A percentile compares a stretch with the other conserved stretches of the same genome.
These are phyloP conservation scores for Agonum fuliginosum DNA, from an alignment of 2,888 invertebrate species.

Conservation along the genomic window DNA sequence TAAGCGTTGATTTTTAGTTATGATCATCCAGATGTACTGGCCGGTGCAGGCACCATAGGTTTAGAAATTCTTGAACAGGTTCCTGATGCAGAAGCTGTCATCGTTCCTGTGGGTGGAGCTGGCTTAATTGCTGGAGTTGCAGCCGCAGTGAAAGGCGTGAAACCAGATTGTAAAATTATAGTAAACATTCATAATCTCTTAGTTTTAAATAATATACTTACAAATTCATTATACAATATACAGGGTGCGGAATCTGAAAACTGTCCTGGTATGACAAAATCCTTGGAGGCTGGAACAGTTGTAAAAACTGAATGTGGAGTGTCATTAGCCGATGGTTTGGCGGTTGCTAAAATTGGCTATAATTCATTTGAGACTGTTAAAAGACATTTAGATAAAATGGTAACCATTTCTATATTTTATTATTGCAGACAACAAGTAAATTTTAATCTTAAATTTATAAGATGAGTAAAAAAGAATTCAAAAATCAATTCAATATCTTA, in stretches of 20 bases:
- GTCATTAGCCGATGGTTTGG: constrained; percentile 82
- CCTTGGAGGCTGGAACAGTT: constrained; percentile 76
- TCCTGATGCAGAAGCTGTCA: constrained; percentile 88
- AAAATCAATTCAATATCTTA: too few species aligned
- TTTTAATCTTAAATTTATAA: too few species aligned
- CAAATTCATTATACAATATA: background rate
- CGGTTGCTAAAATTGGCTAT: constrained; percentile 81
- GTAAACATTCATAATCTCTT: too few species aligned
- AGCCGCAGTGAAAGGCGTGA: constrained; percentile 89
- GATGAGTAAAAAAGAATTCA: too few species aligned
- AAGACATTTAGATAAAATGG: constrained; percentile 81
- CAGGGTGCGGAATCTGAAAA: constrained; percentile 93
- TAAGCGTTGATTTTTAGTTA: constrained; percentile 77
- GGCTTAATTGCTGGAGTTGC: constrained; percentile 94
- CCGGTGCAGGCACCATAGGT: constrained; percentile 96
- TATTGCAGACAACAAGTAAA: too few species aligned
- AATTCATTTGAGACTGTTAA: constrained; percentile 81
- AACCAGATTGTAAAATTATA: constrained; percentile 88
- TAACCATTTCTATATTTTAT: too few species aligned
- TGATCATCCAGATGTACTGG: constrained; percentile 96
- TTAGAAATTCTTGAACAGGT: constrained; percentile 95
- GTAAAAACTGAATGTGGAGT: constrained; percentile 74
- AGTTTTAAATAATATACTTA: constrained; percentile 14
- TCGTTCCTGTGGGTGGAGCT: constrained; percentile 96
- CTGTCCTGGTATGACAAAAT: constrained; percentile 88